Base-by-base conservation (phyloP, 2,797 vertebrate species). In the Gymnodraco acuticeps region DNA sequence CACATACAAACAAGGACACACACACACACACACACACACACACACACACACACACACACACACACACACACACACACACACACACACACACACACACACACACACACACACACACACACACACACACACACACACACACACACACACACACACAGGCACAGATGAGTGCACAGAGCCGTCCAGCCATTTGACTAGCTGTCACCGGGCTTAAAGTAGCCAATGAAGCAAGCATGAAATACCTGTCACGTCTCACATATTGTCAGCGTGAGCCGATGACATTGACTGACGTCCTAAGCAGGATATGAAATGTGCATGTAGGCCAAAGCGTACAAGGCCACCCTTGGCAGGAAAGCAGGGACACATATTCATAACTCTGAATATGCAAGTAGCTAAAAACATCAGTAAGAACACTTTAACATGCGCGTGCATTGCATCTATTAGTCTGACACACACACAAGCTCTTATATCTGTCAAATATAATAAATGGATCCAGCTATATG, bases 131-230 rank as follows among this genome's bases (percentile, higher is more conserved):
- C 52, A 47, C 61, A 47, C 71, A 53, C 60, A 52, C 48, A 59
- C 50, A 52, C 43, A 64, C 19, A 53, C 17, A 3, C 53, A 13
- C 1, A 42, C 75, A 33, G 68, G 74, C 82, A 90, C 87, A 88
- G 88, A 86, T 82, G 87, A 89, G 81, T 83, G 88, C 81, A 42
- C 83, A 77, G 70, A 82, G 87, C 87, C 82, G 90, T 89, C 87
- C 80, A 84, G 85, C 84, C 80, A 81, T 90, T 91, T 91, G 87
- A 91, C 87, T 80, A 86, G 88, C 88, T 92, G 91, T 92, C 92
- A 88, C 84, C 70, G 16, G 53, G 87, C 82, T 81, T 91, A 89
- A 88, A 92, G 87, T 77, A 82, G 78, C 88, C 91, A 89, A 84
- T 88, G 89, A 90, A 85, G 86, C 88, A 73, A 55, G 71, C 82